Conservation (phyloP, 1,140 invertebrate genomes). For the Arctopsyche grandis region DNA sequence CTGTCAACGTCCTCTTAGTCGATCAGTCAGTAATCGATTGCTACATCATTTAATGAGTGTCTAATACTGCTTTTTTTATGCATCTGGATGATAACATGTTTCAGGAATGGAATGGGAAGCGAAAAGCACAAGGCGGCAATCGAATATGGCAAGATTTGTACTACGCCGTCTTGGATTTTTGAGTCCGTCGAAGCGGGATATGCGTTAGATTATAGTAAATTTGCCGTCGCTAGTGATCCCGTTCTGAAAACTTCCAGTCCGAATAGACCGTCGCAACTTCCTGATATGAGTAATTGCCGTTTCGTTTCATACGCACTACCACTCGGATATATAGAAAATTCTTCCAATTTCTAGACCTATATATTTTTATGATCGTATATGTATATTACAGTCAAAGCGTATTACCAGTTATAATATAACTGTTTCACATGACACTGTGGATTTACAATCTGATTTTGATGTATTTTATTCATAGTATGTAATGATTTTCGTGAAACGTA, state of each 20-base stretch:
- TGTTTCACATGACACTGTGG: too few relatives aligned
- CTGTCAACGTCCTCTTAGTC: conserved; percentile 67
- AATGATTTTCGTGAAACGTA: too few relatives aligned
- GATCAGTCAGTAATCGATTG: conserved; percentile 63
- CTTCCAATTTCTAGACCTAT: too few relatives aligned
- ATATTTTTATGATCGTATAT: too few relatives aligned
- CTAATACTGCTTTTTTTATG: too few relatives aligned
- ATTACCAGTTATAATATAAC: too few relatives aligned
- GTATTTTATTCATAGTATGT: too few relatives aligned
- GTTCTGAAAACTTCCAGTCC: conserved; percentile 64
- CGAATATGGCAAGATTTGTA: conserved; percentile 78
- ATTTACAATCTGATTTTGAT: too few relatives aligned
- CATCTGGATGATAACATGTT: neutral
- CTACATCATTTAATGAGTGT: too few relatives aligned
- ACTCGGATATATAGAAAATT: too few relatives aligned
- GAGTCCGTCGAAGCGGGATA: conserved; percentile 80
- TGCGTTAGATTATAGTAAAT: conserved; percentile 75
- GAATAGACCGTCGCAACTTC: conserved; percentile 66
- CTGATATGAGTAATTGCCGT: conserved; percentile 61
- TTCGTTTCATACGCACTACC: too few relatives aligned
- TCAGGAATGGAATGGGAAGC: conserved; percentile 71
- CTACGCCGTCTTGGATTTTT: conserved; percentile 79
- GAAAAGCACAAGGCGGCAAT: conserved; percentile 85
- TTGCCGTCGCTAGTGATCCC: conserved; percentile 65
- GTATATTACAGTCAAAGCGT: too few relatives aligned